Evolutionary conservation across 2,797 vertebrate genomes (phyloP), one percentile per base, ranked within the genome.

Genomic region (Sebastes paucispinis): DNA sequence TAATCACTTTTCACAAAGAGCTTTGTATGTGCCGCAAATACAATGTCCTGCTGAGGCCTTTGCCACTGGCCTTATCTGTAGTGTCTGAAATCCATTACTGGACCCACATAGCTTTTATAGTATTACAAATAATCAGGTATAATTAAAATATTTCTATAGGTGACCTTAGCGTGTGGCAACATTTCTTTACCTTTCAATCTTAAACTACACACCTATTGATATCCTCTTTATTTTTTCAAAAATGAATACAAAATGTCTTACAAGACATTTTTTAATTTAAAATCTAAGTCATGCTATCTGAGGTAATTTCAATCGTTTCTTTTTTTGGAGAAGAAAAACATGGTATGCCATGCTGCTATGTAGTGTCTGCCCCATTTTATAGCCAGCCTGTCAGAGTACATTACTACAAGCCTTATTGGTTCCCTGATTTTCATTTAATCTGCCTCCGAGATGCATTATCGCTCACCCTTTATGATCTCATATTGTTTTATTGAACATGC

Each of bases 391-490:
- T 93, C 92, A 91, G 86, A 91, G 86, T 92, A 86, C 90, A 95
- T 94, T 95, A 96, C 95, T 95, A 95, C 93, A 96, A 93, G 93
- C 88, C 94, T 95, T 95, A 96, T 95, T 96, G 95, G 94, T 93
- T 95, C 89, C 93, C 91, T 96, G 95, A 96, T 96, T 96, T 96
- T 95, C 94, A 95, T 96, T 95, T 95, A 96, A 96, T 95, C 93
- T 94, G 89, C 91, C 91, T 93, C 90, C 29, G 86, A 91, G 92
- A 95, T 92, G 94, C 95, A 93, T 94, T 95, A 94, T 94, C 95
- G 93, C 93, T 88, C 93, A 92, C 81, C 90, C 84, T 95, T 96
- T 96, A 96, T 95, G 95, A 94, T 95, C 95, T 95, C 93, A 95
- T 96, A 95, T 95, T 95, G 93, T 96, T 96, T 96, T 96, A 96